Evolutionary conservation across 30 jellyfish, hydroid and myxozoan species (phyloP).

Genomic region (Turritopsis dohrnii): DNA sequence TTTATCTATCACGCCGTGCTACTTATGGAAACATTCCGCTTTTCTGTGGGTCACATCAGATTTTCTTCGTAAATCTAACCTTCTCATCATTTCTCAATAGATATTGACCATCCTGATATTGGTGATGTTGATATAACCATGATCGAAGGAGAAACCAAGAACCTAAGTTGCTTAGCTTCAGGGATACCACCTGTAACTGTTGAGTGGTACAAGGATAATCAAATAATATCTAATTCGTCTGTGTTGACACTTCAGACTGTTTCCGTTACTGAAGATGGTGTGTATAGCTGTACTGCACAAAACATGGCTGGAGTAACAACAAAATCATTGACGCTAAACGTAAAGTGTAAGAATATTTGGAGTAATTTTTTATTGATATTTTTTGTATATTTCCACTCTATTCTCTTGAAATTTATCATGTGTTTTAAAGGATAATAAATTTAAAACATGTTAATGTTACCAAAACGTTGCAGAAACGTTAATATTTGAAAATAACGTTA

Average conservation of each 20-base stretch:
- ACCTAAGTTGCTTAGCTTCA: background rate
- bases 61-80: too few species aligned
- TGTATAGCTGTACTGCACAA: background rate
- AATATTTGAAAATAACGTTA: too few species aligned
- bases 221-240: background rate
- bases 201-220: background rate
- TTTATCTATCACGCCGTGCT: too few species aligned
- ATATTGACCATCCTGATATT: background rate
- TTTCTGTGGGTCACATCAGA: too few species aligned
- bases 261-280: background rate
- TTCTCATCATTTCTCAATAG: too few species aligned
- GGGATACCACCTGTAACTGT: background rate
- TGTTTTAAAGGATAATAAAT: too few species aligned
- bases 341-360: background rate
- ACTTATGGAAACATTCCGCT: too few species aligned
- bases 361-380: too few species aligned
- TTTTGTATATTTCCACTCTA: too few species aligned
- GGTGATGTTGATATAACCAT: background rate
- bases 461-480: too few species aligned
- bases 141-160: constrained; percentile 5
- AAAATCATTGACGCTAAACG: background rate
- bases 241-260: background rate
- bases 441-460: too few species aligned
- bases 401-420: too few species aligned
- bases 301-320: background rate